A percentile compares a stretch with the other conserved stretches of the same genome.
phyloP scores from a whole-genome alignment of 1,140 invertebrate genomes.

The Magallana gigas region DNA sequence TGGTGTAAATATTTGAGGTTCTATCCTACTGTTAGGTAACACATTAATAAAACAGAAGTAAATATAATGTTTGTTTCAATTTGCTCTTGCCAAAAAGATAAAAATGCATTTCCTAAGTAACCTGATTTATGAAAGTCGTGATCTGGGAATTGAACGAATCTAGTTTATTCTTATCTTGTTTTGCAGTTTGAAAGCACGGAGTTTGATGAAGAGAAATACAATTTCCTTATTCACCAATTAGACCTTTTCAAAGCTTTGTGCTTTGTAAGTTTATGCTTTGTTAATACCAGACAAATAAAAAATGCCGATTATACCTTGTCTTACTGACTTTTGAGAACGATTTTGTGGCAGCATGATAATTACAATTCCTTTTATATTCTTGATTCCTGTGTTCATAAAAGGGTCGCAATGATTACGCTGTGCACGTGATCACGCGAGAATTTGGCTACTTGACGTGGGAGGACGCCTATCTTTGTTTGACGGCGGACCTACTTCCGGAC shows the following conservation, averaged over 20 bases:
- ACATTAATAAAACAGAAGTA: conserved; percentile 6
- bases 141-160: not conserved
- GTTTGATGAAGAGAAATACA: conserved; percentile 74
- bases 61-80: conserved; percentile 11
- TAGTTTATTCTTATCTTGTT: not conserved
- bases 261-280: conserved; percentile 69
- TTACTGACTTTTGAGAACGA: not conserved
- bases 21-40: conserved; percentile 12
- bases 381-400: conserved; percentile 53
- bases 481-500: conserved; percentile 76
- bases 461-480: conserved; percentile 77
- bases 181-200: conserved; percentile 66
- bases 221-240: conserved; percentile 77
- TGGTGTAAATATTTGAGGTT: conserved; percentile 4
- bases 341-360: not conserved
- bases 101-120: not conserved
- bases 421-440: conserved; percentile 78
- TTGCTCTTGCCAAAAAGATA: not conserved
- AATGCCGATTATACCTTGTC: not conserved
- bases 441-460: conserved; percentile 78
- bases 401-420: conserved; percentile 78
- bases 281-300: not conserved
- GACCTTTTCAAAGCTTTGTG: conserved; percentile 76
- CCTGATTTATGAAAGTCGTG: not conserved
- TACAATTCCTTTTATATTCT: not conserved